A percentile compares a stretch with the other conserved stretches of the same genome.
Conservation (phyloP, 2,888 invertebrate species). For the Brachypalpus laphriformis region DNA sequence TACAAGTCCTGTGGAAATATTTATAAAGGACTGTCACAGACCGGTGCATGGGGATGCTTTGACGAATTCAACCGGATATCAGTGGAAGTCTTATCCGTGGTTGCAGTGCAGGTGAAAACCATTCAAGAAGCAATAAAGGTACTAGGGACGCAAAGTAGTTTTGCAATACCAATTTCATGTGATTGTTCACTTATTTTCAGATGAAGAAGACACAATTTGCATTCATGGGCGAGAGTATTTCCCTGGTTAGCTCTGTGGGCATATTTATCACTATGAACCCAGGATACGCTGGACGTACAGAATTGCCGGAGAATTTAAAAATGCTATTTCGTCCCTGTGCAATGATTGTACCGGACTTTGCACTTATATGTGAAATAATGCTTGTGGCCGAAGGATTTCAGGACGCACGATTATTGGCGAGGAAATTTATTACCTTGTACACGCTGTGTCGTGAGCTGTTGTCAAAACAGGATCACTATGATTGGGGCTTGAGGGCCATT, state of each 20-base stretch:
- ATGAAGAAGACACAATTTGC: conserved; percentile 90
- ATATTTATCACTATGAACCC: conserved; percentile 99
- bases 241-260: conserved; percentile 90
- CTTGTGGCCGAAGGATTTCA: conserved; percentile 98
- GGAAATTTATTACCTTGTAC: conserved; percentile 97
- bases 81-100: conserved; percentile 98
- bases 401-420: conserved; percentile 94
- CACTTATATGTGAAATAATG: conserved; percentile 98
- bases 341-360: conserved; percentile 99
- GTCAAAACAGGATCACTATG: conserved; percentile 98
- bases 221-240: conserved; percentile 93
- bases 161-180: conserved; percentile 71
- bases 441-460: conserved; percentile 94
- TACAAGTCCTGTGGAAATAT: conserved; percentile 98
- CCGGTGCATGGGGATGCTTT: conserved; percentile 98
- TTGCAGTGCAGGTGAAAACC: conserved; percentile 95
- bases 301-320: conserved; percentile 90
- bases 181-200: conserved; percentile 76
- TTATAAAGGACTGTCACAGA: conserved; percentile 96
- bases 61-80: conserved; percentile 98
- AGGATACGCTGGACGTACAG: conserved; percentile 96
- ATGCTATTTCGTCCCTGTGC: conserved; percentile 91
- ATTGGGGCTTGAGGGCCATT: conserved; percentile 98
- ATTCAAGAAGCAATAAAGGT: conserved; percentile 93
- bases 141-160: conserved; percentile 78